phyloP scores from a whole-genome alignment of 2,797 vertebrate genomes.

The Lepidocolaptes lacrymiger region DNA sequence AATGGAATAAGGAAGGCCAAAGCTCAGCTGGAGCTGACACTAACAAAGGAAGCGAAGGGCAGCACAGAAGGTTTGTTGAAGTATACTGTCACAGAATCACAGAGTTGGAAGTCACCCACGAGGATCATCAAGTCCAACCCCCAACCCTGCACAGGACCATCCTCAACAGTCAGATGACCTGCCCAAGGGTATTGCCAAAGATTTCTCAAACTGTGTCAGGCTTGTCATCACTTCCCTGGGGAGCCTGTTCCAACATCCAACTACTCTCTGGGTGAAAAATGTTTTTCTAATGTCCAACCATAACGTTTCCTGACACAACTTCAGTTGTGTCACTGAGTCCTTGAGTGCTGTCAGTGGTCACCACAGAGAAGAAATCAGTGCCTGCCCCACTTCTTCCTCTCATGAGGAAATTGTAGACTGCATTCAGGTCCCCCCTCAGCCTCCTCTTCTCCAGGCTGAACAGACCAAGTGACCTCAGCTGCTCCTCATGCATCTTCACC shows the following conservation, averaged over 20 bases:
- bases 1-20: not conserved
- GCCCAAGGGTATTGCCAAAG: not conserved
- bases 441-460: not conserved
- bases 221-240: not conserved
- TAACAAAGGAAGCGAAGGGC: not conserved
- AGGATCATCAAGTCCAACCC: not conserved
- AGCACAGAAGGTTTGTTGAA: not conserved
- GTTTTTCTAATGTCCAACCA: not conserved
- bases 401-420: not conserved
- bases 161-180: not conserved
- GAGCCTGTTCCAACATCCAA: not conserved
- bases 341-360: not conserved
- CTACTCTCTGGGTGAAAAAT: not conserved
- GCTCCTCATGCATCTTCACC: not conserved
- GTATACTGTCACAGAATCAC: not conserved
- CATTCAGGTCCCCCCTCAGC: not conserved
- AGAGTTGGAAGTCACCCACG: not conserved
- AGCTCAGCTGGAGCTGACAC: not conserved
- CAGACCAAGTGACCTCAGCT: not conserved
- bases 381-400: not conserved
- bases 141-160: not conserved
- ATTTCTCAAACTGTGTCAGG: not conserved
- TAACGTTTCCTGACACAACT: not conserved
- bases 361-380: not conserved
- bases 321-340: not conserved